Percentiles rank a stretch among this genome's conserved stretches.
These are phyloP conservation scores for Rhagium mordax DNA, from an alignment of 2,888 invertebrate species.

Conservation along the genomic window DNA sequence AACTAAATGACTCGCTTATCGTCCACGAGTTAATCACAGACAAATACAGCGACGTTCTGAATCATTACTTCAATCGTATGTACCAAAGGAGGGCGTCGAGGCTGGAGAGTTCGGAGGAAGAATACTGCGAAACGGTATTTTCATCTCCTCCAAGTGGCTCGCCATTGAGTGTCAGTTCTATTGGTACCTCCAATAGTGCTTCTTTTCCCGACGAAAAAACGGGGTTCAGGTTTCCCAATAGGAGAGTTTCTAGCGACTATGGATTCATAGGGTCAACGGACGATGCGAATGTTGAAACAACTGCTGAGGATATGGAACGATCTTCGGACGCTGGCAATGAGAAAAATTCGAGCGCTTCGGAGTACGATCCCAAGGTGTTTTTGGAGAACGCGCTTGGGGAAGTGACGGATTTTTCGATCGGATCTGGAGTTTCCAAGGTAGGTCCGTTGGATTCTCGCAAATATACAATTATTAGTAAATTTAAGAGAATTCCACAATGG, in stretches of 20 bases:
- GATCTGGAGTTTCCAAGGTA: constrained; percentile 21
- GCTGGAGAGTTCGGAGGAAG: constrained; percentile 40
- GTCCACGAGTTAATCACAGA: constrained; percentile 51
- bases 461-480: too few species aligned
- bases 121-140: constrained; percentile 21
- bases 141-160: constrained; percentile 22
- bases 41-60: constrained; percentile 49
- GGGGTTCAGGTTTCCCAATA: constrained; percentile 40
- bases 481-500: too few species aligned
- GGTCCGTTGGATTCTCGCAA: constrained; percentile 35
- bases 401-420: constrained; percentile 8
- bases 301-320: constrained; percentile 31
- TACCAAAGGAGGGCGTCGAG: constrained; percentile 47
- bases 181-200: constrained; percentile 37
- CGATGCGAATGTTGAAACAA: constrained; percentile 43
- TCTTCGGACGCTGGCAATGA: constrained; percentile 35
- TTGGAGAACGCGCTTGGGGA: constrained; percentile 51
- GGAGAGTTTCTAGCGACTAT: constrained; percentile 13
- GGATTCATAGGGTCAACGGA: constrained; percentile 43
- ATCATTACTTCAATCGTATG: constrained; percentile 47
- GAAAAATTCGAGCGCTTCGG: constrained; percentile 35
- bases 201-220: constrained; percentile 31
- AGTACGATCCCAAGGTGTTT: constrained; percentile 49
- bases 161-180: constrained; percentile 31
- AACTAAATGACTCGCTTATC: constrained; percentile 46